phyloP scores from a whole-genome alignment of 2,888 invertebrate genomes.

The Eudiplozoon nipponicum region DNA sequence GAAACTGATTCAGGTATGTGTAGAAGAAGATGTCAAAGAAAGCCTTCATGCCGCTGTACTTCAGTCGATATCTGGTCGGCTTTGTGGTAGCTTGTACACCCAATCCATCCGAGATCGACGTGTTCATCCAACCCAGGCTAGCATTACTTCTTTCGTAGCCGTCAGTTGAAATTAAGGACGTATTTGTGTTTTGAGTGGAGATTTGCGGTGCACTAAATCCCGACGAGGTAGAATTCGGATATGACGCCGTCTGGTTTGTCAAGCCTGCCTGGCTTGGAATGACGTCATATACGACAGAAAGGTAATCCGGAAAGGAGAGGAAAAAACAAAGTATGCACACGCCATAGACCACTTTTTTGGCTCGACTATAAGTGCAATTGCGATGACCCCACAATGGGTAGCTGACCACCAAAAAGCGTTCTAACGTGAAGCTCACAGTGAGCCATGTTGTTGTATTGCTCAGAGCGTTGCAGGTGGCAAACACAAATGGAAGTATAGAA shows the following conservation, averaged over 20 bases:
- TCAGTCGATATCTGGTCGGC: no score
- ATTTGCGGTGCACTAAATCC: no score
- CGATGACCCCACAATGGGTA: conserved; percentile 39
- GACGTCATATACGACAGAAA: conserved; percentile 23
- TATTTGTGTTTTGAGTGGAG: no score
- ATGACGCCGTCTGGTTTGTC: conserved; percentile 12
- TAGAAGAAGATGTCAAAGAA: no score
- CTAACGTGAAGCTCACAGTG: conserved; percentile 42
- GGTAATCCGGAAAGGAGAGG: conserved; percentile 36
- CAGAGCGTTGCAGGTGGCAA: conserved; percentile 37
- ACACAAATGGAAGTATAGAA: conserved; percentile 25
- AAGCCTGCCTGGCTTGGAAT: background rate
- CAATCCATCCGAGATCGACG: no score
- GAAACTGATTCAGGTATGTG: no score
- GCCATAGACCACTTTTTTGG: conserved; percentile 35
- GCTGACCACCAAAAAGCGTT: conserved; percentile 43
- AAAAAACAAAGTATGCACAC: conserved; percentile 35
- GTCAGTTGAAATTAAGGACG: no score
- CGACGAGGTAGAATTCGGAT: no score
- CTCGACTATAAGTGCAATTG: conserved; percentile 38
- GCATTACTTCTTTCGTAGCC: no score
- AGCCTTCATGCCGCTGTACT: no score
- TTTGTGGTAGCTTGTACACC: no score
- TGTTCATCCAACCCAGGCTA: no score
- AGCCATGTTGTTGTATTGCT: conserved; percentile 41